Evolutionary conservation across 30 jellyfish, hydroid and myxozoan genomes (phyloP).

Genomic region (Aurelia sp.): DNA sequence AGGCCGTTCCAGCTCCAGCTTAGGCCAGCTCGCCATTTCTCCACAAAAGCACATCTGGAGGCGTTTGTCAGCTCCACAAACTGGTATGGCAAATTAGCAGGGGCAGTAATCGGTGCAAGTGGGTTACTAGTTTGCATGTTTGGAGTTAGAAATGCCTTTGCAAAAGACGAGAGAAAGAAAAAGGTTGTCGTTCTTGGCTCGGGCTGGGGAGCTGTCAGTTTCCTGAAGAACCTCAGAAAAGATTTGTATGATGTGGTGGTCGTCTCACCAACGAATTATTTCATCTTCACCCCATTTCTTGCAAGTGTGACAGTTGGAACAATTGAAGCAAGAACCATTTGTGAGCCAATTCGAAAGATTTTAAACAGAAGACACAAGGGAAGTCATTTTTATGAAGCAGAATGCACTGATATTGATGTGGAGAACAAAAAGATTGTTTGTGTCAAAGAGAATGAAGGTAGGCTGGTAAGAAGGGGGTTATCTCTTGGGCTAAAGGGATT

Average conservation of each 20-base stretch:
- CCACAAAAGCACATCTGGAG: conserved; percentile 18
- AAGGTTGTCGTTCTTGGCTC: conserved; percentile 91
- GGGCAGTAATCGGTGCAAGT: conserved; percentile 60
- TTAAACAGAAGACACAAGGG: conserved; percentile 57
- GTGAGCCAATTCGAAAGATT: conserved; percentile 93
- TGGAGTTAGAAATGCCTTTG: conserved; percentile 40
- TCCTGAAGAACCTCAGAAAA: conserved; percentile 81
- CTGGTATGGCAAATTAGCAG: conserved; percentile 41
- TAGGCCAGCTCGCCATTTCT: conserved; percentile 8
- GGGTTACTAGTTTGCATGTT: conserved; percentile 43
- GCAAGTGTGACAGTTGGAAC: conserved; percentile 99
- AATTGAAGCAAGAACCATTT: conserved; percentile 90
- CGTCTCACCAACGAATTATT: conserved; percentile 94
- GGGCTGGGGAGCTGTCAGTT: conserved; percentile 99
- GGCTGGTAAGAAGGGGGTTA: not conserved
- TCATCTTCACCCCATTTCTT: conserved; percentile 93
- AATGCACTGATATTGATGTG: conserved; percentile 82
- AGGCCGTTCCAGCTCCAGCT: not conserved
- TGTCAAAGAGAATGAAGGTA: conserved; percentile 61
- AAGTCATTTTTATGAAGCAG: conserved; percentile 88
- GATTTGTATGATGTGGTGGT: conserved; percentile 82
- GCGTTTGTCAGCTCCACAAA: not conserved
- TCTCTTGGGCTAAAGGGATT: no score
- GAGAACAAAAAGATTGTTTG: conserved; percentile 76
- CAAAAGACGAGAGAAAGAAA: conserved; percentile 59